Evolutionary conservation across 2,113 vertebrate genomes (phyloP).

Genomic region (Symphodus melops): DNA sequence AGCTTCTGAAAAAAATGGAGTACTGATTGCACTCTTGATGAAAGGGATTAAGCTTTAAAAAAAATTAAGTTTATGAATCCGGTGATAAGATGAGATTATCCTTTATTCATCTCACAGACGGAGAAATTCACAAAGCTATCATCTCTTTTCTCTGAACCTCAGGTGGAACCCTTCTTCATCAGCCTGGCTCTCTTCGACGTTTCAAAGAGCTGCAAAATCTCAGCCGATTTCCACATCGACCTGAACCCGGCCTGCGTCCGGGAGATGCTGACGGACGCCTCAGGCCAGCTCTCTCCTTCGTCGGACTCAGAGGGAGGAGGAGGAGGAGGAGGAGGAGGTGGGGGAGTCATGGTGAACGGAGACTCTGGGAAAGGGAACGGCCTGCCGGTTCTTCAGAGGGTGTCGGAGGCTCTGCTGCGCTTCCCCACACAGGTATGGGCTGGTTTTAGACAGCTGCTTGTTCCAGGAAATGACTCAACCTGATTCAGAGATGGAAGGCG

Average conservation of each 20-base stretch:
- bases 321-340: conserved; percentile 45
- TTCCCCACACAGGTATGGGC: conserved; percentile 88
- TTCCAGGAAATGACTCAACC: conserved; percentile 27
- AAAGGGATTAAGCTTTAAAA: not conserved
- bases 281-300: conserved; percentile 55
- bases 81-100: no score
- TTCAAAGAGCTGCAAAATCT: conserved; percentile 95
- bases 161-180: conserved; percentile 98
- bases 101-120: no score
- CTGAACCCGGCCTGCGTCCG: conserved; percentile 89
- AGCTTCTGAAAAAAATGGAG: not conserved
- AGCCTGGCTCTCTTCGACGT: conserved; percentile 94
- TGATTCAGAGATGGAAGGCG: not conserved
- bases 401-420: conserved; percentile 85
- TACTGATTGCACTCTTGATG: not conserved
- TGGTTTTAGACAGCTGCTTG: not conserved
- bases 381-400: conserved; percentile 83
- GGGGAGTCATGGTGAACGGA: conserved; percentile 55
- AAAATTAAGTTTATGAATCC: no score
- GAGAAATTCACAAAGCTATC: no score
- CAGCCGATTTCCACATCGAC: conserved; percentile 95
- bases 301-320: conserved; percentile 59
- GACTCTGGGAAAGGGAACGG: conserved; percentile 48
- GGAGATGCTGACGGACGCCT: conserved; percentile 87
- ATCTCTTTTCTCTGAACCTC: conserved; percentile 39